A percentile compares a stretch with the other conserved stretches of the same genome.
phyloP scores from a whole-genome alignment of 2,888 invertebrate species.

The Epinotia demarniana region DNA sequence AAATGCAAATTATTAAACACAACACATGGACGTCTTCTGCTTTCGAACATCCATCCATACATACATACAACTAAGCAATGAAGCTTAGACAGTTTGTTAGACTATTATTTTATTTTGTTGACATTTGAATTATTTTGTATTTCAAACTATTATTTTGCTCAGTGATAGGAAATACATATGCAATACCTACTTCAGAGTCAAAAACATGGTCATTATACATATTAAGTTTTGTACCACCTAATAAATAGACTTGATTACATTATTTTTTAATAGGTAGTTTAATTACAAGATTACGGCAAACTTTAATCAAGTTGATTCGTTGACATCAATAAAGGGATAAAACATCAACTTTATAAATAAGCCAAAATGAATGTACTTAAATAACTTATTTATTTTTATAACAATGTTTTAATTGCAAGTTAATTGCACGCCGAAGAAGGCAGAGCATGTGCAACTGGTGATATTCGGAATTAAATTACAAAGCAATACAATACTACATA shows the following conservation, averaged over 20 bases:
- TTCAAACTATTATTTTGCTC: too few relatives aligned
- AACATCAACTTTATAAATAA: not conserved
- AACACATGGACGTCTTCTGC: too few relatives aligned
- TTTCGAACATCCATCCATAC: too few relatives aligned
- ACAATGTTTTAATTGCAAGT: too few relatives aligned
- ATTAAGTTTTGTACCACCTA: too few relatives aligned
- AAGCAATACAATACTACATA: not conserved
- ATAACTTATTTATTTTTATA: too few relatives aligned
- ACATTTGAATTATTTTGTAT: not conserved
- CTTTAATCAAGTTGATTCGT: not conserved
- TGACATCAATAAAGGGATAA: not conserved
- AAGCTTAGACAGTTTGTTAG: conserved; percentile 31
- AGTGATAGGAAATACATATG: too few relatives aligned
- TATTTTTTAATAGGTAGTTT: not conserved
- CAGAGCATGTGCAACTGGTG: not conserved
- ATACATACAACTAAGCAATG: conserved; percentile 18
- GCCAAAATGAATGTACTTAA: too few relatives aligned
- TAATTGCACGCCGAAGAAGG: too few relatives aligned
- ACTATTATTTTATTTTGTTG: not conserved
- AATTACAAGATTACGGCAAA: not conserved
- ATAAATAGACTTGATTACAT: not conserved
- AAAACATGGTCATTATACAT: too few relatives aligned
- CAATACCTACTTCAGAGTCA: too few relatives aligned
- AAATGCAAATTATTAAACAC: not conserved
- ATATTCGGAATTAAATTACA: not conserved